phyloP scores from a whole-genome alignment of 1,140 invertebrate genomes.

The Hermatobates lingyangjiaoensis region DNA sequence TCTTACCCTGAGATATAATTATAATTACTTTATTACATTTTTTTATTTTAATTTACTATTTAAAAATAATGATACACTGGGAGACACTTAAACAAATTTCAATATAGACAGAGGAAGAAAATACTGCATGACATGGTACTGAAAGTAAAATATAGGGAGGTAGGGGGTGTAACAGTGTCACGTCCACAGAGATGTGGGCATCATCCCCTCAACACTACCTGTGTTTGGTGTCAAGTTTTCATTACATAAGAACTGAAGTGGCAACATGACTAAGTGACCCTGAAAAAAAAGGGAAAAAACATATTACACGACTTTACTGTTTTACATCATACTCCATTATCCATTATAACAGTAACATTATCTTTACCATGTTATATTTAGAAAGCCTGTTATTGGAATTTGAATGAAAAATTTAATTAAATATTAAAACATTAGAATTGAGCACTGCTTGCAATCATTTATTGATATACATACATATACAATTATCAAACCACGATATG shows the following conservation, averaged over 20 bases:
- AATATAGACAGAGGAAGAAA: no score
- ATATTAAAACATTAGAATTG: neutral
- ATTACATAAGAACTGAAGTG: constrained; percentile 64
- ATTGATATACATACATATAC: no score
- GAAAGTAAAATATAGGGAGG: no score
- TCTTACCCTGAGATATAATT: no score
- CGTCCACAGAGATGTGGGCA: constrained; percentile 62
- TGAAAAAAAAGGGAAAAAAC: constrained; percentile 23
- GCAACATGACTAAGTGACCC: constrained; percentile 72
- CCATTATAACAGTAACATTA: no score
- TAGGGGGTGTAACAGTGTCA: no score
- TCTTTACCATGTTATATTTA: neutral
- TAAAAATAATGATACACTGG: no score
- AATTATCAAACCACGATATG: no score
- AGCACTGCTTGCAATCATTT: neutral
- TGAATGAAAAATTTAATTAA: neutral
- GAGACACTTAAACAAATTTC: no score
- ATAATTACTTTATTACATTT: no score
- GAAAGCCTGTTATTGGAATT: neutral
- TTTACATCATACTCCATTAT: neutral
- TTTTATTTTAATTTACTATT: no score
- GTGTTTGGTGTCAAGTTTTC: constrained; percentile 61
- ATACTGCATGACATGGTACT: no score
- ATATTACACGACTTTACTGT: neutral
- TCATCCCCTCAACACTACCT: constrained; percentile 62